Conservation (phyloP, 2,888 invertebrate genomes). For the Biston betularia region DNA sequence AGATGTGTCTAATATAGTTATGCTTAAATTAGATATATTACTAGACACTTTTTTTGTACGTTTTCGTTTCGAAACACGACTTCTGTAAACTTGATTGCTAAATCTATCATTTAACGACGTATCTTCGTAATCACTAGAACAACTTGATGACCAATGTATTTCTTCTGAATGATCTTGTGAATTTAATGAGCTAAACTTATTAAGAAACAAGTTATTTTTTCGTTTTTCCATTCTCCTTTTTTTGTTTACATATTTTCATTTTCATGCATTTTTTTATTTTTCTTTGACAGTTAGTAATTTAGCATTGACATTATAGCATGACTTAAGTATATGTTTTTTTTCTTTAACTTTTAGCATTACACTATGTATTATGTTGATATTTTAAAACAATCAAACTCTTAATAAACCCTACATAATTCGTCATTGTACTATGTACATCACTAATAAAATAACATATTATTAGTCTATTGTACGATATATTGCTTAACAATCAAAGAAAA, state of each 20-base stretch:
- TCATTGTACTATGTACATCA: too few species aligned
- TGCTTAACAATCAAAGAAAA: too few species aligned
- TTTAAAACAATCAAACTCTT: too few species aligned
- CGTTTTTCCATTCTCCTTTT: conserved; percentile 58
- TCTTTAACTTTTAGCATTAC: background rate
- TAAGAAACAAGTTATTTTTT: conserved; percentile 62
- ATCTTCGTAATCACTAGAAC: conserved; percentile 73
- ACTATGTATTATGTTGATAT: too few species aligned
- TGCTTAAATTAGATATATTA: conserved; percentile 66
- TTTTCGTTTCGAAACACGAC: conserved; percentile 63
- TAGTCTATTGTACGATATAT: too few species aligned
- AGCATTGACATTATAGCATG: background rate
- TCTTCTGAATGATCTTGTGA: conserved; percentile 71
- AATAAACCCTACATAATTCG: too few species aligned
- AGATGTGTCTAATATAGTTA: conserved; percentile 58
- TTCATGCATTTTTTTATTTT: background rate
- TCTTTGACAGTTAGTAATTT: background rate
- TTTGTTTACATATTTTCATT: background rate
- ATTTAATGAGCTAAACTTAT: conserved; percentile 68
- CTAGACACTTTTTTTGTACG: conserved; percentile 60
- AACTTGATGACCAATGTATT: conserved; percentile 75
- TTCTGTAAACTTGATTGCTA: conserved; percentile 43
- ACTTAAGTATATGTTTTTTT: background rate
- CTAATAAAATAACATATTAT: too few species aligned
- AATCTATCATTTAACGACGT: conserved; percentile 44